Conservation (phyloP, 1,140 invertebrate genomes). For the Ladona fulva region DNA sequence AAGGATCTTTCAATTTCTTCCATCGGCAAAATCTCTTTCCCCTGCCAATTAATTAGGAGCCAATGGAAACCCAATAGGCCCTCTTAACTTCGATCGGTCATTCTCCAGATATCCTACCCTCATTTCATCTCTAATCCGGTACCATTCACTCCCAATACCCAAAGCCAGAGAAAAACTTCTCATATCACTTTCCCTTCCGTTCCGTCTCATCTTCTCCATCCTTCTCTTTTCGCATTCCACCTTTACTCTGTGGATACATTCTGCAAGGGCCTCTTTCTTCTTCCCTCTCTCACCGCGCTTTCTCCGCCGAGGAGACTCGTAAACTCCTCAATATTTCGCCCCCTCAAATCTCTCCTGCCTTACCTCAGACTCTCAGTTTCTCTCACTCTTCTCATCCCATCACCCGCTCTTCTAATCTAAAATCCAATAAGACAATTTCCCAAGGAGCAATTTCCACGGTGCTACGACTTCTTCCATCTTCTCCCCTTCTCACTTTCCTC, state of each 20-base stretch:
- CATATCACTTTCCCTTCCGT: background rate
- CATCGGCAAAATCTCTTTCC: background rate
- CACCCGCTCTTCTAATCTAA: background rate
- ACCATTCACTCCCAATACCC: background rate
- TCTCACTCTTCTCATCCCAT: background rate
- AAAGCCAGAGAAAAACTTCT: background rate
- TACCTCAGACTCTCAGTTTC: background rate
- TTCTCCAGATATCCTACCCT: background rate
- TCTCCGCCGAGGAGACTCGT: background rate
- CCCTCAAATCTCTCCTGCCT: background rate
- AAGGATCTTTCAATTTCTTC: background rate
- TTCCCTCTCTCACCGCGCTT: background rate
- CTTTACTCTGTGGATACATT: background rate
- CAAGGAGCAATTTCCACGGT: background rate
- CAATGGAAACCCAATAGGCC: background rate
- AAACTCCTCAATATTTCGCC: background rate
- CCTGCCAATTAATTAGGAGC: background rate
- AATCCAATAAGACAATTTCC: slow-evolving; percentile 10
- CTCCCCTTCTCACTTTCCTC: too few relatives aligned
- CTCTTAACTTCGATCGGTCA: background rate
- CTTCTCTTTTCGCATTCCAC: background rate
- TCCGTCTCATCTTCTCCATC: background rate
- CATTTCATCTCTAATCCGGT: background rate
- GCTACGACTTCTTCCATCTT: background rate
- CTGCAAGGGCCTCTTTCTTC: background rate